Evolutionary conservation across 1,140 invertebrate species (phyloP), one percentile per base, ranked within the genome.

Genomic region (Calephelis nemesis): DNA sequence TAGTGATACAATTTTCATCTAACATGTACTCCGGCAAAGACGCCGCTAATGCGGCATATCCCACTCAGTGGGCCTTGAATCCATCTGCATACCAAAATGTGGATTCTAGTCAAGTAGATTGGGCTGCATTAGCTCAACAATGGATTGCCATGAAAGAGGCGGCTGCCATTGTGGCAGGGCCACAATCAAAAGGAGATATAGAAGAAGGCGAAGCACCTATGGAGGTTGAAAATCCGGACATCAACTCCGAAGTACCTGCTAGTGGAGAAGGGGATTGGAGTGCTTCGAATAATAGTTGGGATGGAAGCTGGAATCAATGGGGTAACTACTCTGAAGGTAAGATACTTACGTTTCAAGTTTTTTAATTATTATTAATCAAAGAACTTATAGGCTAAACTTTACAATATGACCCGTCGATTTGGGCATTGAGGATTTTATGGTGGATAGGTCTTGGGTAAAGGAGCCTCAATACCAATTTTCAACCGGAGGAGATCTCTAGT

Each of bases 121-220:
- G 98, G 98, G 98, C 97, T 45, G 95, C 96, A 65, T 90, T 99
- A 74, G 98, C 98, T 13, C 98, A 99, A 81, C 98, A 99, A 94
- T 99, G 98, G 98, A 99, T 99, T 72, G 96, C 97, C 83, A 98
- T 98, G 97, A 98, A 98, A 82, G 97, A 98, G 85, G 83, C 89
- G 52, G 82, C 84, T 40, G 87, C 91, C 40, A 83, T 92, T 47
- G 85, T 93, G 47, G 75, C 89, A 47, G 74, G 89, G n/a, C 82
- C 91, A 39, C 84, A 93, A 54, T 69, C 93, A 88, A 71, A 93
- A 93, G 68, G 82, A 81, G 87, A 93, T 70, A 74, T 84, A 66
- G 95, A 95, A 84, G 94, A 95, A 47, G 96, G 96, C 6, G 96
- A 97, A 90, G 96, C 96, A 10, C 96, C 96, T 10, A 97, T 97